Base-by-base conservation (phyloP, 64 coral and sea anemone species). In the Montipora efflorescens region DNA sequence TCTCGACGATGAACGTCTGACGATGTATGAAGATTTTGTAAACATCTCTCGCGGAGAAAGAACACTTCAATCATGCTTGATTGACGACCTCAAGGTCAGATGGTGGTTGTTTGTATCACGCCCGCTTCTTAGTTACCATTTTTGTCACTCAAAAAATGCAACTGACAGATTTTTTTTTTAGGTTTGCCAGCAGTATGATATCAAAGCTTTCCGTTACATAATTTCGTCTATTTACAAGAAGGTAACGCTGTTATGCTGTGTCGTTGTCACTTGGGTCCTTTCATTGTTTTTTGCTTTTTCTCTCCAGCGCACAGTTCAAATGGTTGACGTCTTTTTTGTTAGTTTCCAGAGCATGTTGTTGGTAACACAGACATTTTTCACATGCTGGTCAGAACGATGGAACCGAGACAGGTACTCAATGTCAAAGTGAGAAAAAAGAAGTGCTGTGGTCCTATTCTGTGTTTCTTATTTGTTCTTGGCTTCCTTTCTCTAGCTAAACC, bases 1-100 rank as follows among this genome's bases (percentile, higher is more conserved):
- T 12, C 47, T 78, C 87, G 98, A 99, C 80, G 98, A 96, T 53
- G 98, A 99, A 80, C 92, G 95, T 2, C 89, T 99, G 43, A 94
- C 98, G 67, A 94, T 99, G 89, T 99, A 99, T 25, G 98, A 99
- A 81, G 98, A 99, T 82, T 99, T 99, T 85, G 94, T 92, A 61
- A 80, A 66, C 22, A 81, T 89, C 4, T 96, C 90, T 52, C 90
- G 94, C 86, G 98, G 94, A 80, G 92, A 96, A 9, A 99, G 93
- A 79, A 86, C 81, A 67, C 78, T 96, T 71, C 92, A 91, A 36
- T 61, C 66, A 13, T 94, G 98, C 77, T 88, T 99, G 69, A 84
- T 77, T 51, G 95, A 96, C 81, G 98, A 99, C 92, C 86, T 99
- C 10, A 99, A 96, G 84, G 96, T 97, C 10, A 52, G 69, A 1